Evolutionary conservation across 2,113 vertebrate species (phyloP), one percentile per base, ranked within the genome.

Genomic region (Oreotrochilus melanogaster): DNA sequence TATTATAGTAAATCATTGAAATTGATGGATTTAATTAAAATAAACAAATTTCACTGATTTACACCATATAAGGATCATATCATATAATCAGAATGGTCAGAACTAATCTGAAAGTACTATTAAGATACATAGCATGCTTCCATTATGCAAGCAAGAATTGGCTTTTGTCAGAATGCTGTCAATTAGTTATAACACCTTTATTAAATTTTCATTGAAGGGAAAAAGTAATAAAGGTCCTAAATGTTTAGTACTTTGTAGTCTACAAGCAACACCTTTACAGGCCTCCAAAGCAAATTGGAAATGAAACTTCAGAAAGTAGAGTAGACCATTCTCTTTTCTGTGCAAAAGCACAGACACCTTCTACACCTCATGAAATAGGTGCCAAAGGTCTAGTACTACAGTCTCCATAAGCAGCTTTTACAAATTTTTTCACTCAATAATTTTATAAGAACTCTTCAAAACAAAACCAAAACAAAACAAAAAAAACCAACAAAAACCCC

Each of bases 271-370:
- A 47, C 16, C 45, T 79, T 82, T 37, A 76, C 66, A 87, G 16
- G 14, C 42, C 88, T 62, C 42, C 47, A 79, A 85, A 92, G 45
- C 33, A 13, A 89, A 43, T 30, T 69, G 31, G 28, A 89, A 93
- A 79, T 70, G 6, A 86, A 89, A 37, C 37, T 50, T 30, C 37
- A 79, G 43, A 18, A 9, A 33, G 18, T 17, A 67, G 35, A 56
- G 37, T 53, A 65, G 70, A 82, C 45, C 54, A 88, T 86, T 76
- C 35, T 76, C 21, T 33, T 86, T 73, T 60, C 51, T 76, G 25
- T 62, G 33, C n/a, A 75, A 51, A 85, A 89, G 23, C n/a, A 37
- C n/a, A 72, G 13, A 1, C 10, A 16, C 42, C 8, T 89, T 88
- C 80, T n/a, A 81, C 12, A 72, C 15, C 11, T 75, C 42, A 24